Evolutionary conservation across 2,113 vertebrate genomes (phyloP).

Genomic region (Oenanthe melanoleuca): DNA sequence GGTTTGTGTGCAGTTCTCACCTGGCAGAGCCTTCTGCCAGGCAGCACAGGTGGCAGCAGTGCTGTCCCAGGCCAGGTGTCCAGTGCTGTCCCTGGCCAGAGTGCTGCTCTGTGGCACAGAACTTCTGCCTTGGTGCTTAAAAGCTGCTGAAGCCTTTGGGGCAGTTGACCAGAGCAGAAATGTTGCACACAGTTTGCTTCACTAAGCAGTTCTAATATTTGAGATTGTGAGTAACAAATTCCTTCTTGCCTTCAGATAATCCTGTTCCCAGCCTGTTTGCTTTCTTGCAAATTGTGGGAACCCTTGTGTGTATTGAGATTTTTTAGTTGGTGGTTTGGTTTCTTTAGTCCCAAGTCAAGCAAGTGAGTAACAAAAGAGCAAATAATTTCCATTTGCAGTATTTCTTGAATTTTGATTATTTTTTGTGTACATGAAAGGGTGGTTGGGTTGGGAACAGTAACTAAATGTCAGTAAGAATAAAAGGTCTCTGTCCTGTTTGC

Average conservation of each 20-base stretch:
- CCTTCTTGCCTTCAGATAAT: conserved; percentile 2
- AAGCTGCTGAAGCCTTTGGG: not conserved
- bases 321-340: not conserved
- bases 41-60: not conserved
- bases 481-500: not conserved
- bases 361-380: not conserved
- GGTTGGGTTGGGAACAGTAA: not conserved
- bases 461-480: not conserved
- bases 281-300: conserved; percentile 18
- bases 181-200: not conserved
- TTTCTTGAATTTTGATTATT: not conserved
- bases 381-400: not conserved
- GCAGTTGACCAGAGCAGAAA: not conserved
- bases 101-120: not conserved
- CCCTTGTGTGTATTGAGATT: not conserved
- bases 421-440: not conserved
- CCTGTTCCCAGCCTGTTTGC: not conserved
- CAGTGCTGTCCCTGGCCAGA: not conserved
- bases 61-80: not conserved
- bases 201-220: not conserved
- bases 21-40: not conserved
- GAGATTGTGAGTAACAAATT: conserved; percentile 6
- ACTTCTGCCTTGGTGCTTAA: not conserved
- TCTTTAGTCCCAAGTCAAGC: not conserved
- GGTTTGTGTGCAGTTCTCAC: not conserved